Conservation (phyloP, 2,797 vertebrate genomes). For the Pipistrellus kuhlii region DNA sequence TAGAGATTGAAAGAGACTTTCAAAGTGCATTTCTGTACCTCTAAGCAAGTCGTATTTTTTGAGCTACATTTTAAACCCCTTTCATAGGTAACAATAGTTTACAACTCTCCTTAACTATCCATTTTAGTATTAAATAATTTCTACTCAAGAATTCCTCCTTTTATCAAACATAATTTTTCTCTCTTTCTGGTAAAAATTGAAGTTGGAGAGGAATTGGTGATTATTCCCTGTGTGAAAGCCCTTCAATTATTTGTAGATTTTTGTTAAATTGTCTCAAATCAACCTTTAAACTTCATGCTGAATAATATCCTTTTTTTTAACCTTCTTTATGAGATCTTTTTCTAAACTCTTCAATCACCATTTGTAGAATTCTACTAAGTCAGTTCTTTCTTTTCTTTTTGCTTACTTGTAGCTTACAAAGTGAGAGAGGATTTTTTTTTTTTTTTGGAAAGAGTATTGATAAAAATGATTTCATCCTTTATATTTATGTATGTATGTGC, state of each 20-base stretch:
- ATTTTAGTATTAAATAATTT: constrained; percentile 68
- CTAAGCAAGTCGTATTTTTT: not conserved
- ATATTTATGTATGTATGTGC: constrained; percentile 48
- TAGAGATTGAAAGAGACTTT: not conserved
- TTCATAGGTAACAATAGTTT: not conserved
- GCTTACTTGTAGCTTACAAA: constrained; percentile 14
- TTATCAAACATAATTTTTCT: constrained; percentile 64
- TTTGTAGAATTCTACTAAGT: constrained; percentile 36
- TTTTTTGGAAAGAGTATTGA: constrained; percentile 56
- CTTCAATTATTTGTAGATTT: constrained; percentile 67
- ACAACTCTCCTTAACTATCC: not conserved
- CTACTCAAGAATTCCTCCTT: constrained; percentile 55
- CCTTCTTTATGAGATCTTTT: constrained; percentile 64
- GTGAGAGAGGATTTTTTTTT: constrained; percentile 21
- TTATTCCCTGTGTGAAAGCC: constrained; percentile 63
- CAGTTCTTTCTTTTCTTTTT: not conserved
- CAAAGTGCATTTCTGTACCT: not conserved
- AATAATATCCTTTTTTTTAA: constrained; percentile 69
- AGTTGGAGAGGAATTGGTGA: constrained; percentile 66
- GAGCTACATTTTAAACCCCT: constrained; percentile 2
- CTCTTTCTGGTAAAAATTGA: constrained; percentile 55
- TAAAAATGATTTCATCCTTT: constrained; percentile 63
- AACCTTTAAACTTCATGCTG: constrained; percentile 66
- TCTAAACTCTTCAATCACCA: constrained; percentile 61
- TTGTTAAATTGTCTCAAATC: constrained; percentile 74